Percentiles rank a stretch among this genome's conserved stretches.
phyloP scores from a whole-genome alignment of 2,888 invertebrate species.

The Drosophila yooni region DNA sequence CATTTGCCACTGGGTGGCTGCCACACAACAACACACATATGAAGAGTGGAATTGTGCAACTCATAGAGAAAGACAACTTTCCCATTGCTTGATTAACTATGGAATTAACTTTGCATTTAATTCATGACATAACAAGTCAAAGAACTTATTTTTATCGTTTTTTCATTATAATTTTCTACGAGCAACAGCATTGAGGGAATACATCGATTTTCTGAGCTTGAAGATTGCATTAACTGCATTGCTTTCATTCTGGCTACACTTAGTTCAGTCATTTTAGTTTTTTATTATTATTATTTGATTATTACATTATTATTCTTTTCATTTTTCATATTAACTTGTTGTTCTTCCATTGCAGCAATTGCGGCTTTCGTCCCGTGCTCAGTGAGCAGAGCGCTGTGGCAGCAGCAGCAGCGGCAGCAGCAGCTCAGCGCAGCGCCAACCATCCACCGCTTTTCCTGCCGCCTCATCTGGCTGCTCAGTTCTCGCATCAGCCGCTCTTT shows the following conservation, averaged over 20 bases:
- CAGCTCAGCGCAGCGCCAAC: conserved; percentile 85
- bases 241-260: not conserved
- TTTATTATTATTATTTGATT: not conserved
- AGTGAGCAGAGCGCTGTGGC: conserved; percentile 85
- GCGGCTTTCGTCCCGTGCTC: conserved; percentile 87
- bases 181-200: not conserved
- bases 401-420: conserved; percentile 72
- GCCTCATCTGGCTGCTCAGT: conserved; percentile 91
- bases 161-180: not conserved
- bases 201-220: not conserved
- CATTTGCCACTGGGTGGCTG: conserved; percentile 23
- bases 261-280: not conserved
- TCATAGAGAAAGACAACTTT: conserved; percentile 26
- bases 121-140: not conserved
- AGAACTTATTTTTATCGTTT: not conserved
- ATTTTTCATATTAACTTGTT: not conserved
- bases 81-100: conserved; percentile 18
- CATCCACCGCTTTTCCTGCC: conserved; percentile 94
- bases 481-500: conserved; percentile 93
- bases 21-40: not conserved
- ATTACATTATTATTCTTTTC: not conserved
- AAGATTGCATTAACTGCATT: not conserved
- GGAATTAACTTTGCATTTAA: not conserved
- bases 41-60: not conserved
- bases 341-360: conserved; percentile 85